These are phyloP conservation scores for Loriculus beryllinus DNA, from an alignment of 2,797 vertebrate genomes.

Conservation along the genomic window DNA sequence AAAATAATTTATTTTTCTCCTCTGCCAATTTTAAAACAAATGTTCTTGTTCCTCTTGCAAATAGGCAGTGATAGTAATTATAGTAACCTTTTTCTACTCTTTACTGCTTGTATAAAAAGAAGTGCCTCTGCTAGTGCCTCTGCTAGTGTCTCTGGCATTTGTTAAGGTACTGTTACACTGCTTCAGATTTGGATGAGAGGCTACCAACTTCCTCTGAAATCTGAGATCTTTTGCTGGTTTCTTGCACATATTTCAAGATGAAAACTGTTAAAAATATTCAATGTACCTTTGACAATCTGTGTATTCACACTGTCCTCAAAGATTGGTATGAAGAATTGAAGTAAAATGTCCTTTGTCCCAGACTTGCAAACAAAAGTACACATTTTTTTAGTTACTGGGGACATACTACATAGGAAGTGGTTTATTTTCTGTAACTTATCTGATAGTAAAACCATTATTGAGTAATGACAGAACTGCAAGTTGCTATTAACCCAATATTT, in stretches of 20 bases:
- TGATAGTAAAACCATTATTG: not conserved
- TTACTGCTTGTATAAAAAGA: not conserved
- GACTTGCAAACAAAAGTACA: not conserved
- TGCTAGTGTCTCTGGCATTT: not conserved
- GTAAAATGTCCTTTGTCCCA: not conserved
- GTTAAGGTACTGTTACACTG: not conserved
- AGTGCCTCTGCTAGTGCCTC: not conserved
- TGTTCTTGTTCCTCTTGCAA: not conserved
- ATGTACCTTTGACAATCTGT: not conserved
- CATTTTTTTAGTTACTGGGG: not conserved
- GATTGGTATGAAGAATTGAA: not conserved
- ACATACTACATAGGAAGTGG: not conserved
- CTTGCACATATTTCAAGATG: not conserved
- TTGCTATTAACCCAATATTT: not conserved
- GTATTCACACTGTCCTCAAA: not conserved
- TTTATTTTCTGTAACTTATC: not conserved
- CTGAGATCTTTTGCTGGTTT: not conserved
- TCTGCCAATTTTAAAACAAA: not conserved
- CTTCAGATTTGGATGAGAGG: not conserved
- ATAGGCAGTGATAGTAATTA: not conserved
- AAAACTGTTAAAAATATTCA: not conserved
- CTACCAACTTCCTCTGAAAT: not conserved
- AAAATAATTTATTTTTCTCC: not conserved
- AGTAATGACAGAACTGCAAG: not conserved
- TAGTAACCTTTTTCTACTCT: not conserved